Percentiles rank a stretch among this genome's conserved stretches.
These are phyloP conservation scores for Merodon equestris DNA, from an alignment of 2,888 invertebrate genomes.

Conservation along the genomic window DNA sequence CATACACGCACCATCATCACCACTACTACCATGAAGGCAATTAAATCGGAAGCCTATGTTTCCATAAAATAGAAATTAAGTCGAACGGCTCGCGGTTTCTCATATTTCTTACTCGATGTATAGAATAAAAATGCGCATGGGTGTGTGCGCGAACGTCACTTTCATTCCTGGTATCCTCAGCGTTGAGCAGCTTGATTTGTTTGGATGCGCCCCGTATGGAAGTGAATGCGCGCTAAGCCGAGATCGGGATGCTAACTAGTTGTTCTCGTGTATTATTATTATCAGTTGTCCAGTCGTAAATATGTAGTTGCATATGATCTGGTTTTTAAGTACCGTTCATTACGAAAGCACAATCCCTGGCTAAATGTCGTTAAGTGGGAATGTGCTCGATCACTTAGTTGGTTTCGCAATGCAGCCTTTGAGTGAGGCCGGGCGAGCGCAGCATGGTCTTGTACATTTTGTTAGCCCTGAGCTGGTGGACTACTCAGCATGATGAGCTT, in stretches of 20 bases:
- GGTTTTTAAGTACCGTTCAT: conserved; percentile 66
- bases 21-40: conserved; percentile 49
- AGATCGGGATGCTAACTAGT: conserved; percentile 65
- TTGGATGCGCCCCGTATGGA: conserved; percentile 36
- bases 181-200: conserved; percentile 56
- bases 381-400: conserved; percentile 41
- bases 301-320: conserved; percentile 58
- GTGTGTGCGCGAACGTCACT: conserved; percentile 30
- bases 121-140: neutral
- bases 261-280: conserved; percentile 55
- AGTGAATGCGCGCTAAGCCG: conserved; percentile 42
- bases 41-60: conserved; percentile 68
- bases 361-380: conserved; percentile 28
- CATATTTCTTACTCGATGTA: conserved; percentile 49
- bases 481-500: too few relatives aligned
- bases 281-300: conserved; percentile 53
- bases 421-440: neutral
- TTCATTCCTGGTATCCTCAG: conserved; percentile 21
- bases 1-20: too few relatives aligned
- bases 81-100: conserved; percentile 55
- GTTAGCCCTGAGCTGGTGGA: conserved; percentile 11
- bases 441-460: conserved; percentile 11
- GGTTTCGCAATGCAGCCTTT: conserved; percentile 13
- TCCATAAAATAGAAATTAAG: conserved; percentile 65
- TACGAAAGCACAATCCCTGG: conserved; percentile 43